Evolutionary conservation across 2,797 vertebrate species (phyloP).

Genomic region (Heliangelus exortis): DNA sequence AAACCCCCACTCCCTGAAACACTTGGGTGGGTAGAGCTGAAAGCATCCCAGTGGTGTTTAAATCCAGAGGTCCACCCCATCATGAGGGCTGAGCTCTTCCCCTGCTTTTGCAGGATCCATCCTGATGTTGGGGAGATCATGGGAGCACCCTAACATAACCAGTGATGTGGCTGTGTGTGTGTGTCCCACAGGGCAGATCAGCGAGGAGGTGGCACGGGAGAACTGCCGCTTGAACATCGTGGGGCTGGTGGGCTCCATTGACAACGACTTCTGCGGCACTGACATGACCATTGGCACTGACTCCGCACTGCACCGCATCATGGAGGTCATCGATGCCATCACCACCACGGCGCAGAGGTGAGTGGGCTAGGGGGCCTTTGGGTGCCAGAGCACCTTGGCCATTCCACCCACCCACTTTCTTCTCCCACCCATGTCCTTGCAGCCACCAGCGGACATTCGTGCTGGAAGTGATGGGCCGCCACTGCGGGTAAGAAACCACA

Average conservation of each 20-base stretch:
- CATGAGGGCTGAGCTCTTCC: not conserved
- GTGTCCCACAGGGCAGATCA: constrained; percentile 85
- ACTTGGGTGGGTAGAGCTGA: accelerated
- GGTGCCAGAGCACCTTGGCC: accelerated
- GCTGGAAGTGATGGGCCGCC: constrained; percentile 95
- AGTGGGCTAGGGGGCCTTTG: not conserved
- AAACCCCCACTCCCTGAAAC: not conserved
- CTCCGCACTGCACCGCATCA: constrained; percentile 93
- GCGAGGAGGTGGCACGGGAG: constrained; percentile 78
- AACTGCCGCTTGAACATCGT: constrained; percentile 90
- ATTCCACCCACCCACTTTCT: accelerated
- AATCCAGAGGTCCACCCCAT: not conserved
- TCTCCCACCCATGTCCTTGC: not conserved
- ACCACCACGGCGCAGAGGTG: constrained; percentile 94
- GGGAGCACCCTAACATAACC: accelerated
- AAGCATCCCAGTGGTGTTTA: accelerated
- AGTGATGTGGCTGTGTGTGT: accelerated
- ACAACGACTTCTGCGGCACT: constrained; percentile 96
- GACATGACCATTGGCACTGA: constrained; percentile 98
- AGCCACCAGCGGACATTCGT: constrained; percentile 97
- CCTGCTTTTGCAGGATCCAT: accelerated
- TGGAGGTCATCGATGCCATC: constrained; percentile 93
- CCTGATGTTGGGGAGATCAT: accelerated
- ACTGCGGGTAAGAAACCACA: constrained; percentile 85
- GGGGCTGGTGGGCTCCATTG: constrained; percentile 94